These are phyloP conservation scores for Neotoxoptera formosana DNA, from an alignment of 1,140 invertebrate species.

Conservation along the genomic window DNA sequence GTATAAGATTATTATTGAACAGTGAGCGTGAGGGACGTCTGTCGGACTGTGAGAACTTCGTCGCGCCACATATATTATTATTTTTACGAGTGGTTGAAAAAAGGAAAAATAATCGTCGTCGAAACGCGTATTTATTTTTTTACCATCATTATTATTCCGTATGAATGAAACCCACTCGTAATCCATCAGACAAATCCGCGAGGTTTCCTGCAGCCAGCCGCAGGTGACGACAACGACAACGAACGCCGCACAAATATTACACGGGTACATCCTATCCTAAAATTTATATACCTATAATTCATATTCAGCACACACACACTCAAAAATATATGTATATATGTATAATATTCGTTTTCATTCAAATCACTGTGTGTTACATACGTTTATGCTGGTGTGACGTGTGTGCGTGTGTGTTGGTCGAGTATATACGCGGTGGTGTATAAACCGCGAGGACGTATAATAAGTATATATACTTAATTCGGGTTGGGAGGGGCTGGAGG, in stretches of 20 bases:
- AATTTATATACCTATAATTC: background rate
- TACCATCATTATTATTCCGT: constrained; percentile 30
- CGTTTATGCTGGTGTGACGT: background rate
- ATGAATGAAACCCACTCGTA: constrained; percentile 42
- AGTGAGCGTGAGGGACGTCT: background rate
- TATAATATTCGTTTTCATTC: background rate
- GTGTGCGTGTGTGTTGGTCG: background rate
- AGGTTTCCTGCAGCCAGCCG: constrained; percentile 10
- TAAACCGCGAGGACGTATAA: background rate
- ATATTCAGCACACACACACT: background rate
- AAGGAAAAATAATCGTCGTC: constrained; percentile 25
- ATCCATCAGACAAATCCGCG: constrained; percentile 28
- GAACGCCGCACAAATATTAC: background rate
- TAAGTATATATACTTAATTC: background rate
- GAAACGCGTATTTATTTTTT: constrained; percentile 46
- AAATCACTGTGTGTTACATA: background rate
- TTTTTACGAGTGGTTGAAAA: background rate
- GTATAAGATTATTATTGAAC: background rate
- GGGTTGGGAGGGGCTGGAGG: too few species aligned
- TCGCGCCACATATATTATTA: background rate
- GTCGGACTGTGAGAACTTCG: background rate
- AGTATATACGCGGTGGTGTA: background rate
- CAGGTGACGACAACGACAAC: constrained; percentile 13
- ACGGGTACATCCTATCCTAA: background rate
- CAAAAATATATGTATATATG: background rate